Conservation (phyloP, 2,797 vertebrate genomes). For the Enteromius mattozi region DNA sequence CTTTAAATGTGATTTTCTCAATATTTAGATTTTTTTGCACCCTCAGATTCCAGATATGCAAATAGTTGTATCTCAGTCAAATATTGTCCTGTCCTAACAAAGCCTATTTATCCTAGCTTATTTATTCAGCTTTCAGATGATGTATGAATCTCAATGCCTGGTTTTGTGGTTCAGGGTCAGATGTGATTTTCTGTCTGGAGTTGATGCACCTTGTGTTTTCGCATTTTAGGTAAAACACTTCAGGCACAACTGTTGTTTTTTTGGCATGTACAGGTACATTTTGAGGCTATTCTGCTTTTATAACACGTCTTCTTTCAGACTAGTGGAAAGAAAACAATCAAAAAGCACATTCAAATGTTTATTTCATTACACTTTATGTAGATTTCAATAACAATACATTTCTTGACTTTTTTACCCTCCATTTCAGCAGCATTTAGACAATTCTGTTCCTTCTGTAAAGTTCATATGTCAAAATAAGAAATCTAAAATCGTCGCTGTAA, state of each 20-base stretch:
- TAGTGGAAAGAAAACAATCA: not conserved
- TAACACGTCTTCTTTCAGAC: not conserved
- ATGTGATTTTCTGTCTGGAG: not conserved
- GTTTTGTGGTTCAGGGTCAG: no score
- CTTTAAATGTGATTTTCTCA: no score
- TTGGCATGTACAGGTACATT: not conserved
- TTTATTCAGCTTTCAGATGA: no score
- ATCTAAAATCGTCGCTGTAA: not conserved
- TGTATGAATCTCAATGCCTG: no score
- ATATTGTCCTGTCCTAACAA: no score
- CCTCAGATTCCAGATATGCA: no score
- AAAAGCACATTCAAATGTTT: not conserved
- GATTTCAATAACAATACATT: not conserved
- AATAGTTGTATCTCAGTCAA: no score
- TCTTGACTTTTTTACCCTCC: not conserved
- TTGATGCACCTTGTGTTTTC: no score
- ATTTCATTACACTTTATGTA: not conserved
- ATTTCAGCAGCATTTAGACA: not conserved
- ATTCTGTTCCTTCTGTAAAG: not conserved
- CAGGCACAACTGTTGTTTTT: not conserved
- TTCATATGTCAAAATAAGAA: not conserved
- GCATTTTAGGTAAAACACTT: not conserved
- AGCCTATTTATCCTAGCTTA: no score
- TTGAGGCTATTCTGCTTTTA: not conserved
- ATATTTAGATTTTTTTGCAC: no score